Percentiles rank a stretch among this genome's conserved stretches.
These are phyloP conservation scores for Nothura maculosa DNA, from an alignment of 2,797 vertebrate genomes.

Conservation along the genomic window DNA sequence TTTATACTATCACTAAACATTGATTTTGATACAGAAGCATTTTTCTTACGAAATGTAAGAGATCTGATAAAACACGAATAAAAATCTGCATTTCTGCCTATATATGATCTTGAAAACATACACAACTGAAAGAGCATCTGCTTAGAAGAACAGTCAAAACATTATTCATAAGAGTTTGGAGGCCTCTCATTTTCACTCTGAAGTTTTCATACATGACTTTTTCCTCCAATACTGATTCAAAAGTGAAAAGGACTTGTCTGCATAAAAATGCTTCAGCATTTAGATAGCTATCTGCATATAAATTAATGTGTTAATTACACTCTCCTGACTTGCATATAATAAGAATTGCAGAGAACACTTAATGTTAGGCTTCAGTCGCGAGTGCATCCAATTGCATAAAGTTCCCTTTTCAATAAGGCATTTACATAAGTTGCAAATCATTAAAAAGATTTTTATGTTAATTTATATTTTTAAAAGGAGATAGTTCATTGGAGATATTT, in stretches of 20 bases:
- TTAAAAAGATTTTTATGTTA: neutral
- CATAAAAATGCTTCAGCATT: slow-evolving; percentile 65
- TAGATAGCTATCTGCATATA: slow-evolving; percentile 51
- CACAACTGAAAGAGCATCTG: neutral
- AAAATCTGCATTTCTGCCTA: neutral
- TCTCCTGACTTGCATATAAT: slow-evolving; percentile 29
- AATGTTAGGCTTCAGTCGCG: slow-evolving; percentile 7
- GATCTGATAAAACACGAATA: neutral
- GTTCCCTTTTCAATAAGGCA: neutral
- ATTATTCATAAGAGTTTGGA: neutral
- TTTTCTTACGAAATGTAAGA: neutral
- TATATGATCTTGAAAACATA: neutral
- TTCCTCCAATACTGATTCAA: neutral
- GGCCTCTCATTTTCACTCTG: neutral
- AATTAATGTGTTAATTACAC: slow-evolving; percentile 66
- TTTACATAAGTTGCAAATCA: neutral
- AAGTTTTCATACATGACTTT: slow-evolving; percentile 24
- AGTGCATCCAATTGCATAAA: neutral
- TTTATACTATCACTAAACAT: neutral
- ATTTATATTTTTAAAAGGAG: neutral
- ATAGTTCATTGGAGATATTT: neutral
- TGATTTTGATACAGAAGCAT: neutral
- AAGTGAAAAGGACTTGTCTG: slow-evolving; percentile 26
- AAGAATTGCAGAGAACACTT: slow-evolving; percentile 19
- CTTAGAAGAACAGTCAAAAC: neutral